Percentiles rank a stretch among this genome's conserved stretches.
Evolutionary conservation across 2,797 vertebrate species (phyloP).

Genomic region (Sparidentex hasta): DNA sequence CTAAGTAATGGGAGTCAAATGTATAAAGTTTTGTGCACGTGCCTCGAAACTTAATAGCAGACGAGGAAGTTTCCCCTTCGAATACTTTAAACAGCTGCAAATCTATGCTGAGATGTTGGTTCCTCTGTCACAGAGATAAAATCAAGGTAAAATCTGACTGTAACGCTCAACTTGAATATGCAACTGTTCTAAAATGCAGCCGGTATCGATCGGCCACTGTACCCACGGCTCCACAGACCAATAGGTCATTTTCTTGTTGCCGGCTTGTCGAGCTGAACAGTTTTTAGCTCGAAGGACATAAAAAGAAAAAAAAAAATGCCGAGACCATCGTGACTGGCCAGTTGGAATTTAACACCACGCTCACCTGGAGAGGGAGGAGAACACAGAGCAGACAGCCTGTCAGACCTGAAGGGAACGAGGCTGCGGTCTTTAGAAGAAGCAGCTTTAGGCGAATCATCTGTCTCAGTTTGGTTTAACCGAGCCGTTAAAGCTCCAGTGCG

Average conservation of each 20-base stretch:
- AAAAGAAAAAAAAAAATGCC: conserved; percentile 9
- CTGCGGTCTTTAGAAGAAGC: background rate
- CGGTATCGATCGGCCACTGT: background rate
- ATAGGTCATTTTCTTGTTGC: background rate
- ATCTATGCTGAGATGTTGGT: background rate
- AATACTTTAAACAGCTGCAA: background rate
- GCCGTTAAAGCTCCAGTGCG: background rate
- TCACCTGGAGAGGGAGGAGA: conserved; percentile 51
- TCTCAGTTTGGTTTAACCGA: background rate
- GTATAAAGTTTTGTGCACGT: background rate
- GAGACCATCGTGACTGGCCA: conserved; percentile 42
- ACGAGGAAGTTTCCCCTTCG: background rate
- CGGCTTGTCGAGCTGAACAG: background rate
- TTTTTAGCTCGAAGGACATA: background rate
- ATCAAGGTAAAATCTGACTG: background rate
- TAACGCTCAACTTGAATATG: background rate
- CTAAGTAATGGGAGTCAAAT: background rate
- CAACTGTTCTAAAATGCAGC: background rate
- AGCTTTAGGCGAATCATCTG: background rate
- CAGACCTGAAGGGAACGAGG: conserved; percentile 49
- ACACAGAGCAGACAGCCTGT: conserved; percentile 58
- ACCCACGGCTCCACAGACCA: background rate
- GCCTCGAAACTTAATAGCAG: background rate
- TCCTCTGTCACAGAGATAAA: background rate
- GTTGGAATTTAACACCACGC: conserved; percentile 50